Evolutionary conservation across 2,888 invertebrate genomes (phyloP), one percentile per base, ranked within the genome.

Genomic region (Cinara cedri): DNA sequence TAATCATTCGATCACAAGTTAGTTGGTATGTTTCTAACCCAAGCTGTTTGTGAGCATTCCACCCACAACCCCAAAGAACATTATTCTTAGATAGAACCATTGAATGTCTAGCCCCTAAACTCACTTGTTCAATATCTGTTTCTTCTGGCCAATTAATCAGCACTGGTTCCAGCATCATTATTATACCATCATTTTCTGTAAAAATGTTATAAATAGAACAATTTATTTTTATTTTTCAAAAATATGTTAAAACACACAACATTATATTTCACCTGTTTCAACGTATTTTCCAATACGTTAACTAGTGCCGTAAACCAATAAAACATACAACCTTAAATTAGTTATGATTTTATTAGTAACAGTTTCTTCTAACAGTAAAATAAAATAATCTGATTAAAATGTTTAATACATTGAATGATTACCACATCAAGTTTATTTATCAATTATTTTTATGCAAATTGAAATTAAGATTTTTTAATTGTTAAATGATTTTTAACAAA

Each of bases 51-150:
- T 78, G 70, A 60, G 78, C 78, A 86, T 95, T 95, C 88, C 91
- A 92, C 16, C 96, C 96, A 84, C 90, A 88, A 0, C 92, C 91
- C 90, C 91, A 92, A 16, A 95, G 74, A 57, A 71, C 57, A 81
- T 80, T 78, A 83, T 83, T 84, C 90, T 90, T 89, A 83, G 91
- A 87, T 82, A 91, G 84, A 74, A 91, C 87, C 82, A 92, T 88
- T 1, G 95, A 92, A 86, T 95, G 95, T 81, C 91, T 88, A 44
- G 90, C 90, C 3, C 96, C 96, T 87, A 94, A 93, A 71, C 89
- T 89, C 55, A 93, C 90, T 83, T 87, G 86, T 16, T 85, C 83
- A 3, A 89, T 86, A 75, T 84, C 85, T 34, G 86, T 84, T 44
- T 86, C 86, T 49, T 82, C 81, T 14, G 83, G 84, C 80, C 85